Evolutionary conservation across 2,888 invertebrate genomes (phyloP).

Genomic region (Amphipoea oculea): DNA sequence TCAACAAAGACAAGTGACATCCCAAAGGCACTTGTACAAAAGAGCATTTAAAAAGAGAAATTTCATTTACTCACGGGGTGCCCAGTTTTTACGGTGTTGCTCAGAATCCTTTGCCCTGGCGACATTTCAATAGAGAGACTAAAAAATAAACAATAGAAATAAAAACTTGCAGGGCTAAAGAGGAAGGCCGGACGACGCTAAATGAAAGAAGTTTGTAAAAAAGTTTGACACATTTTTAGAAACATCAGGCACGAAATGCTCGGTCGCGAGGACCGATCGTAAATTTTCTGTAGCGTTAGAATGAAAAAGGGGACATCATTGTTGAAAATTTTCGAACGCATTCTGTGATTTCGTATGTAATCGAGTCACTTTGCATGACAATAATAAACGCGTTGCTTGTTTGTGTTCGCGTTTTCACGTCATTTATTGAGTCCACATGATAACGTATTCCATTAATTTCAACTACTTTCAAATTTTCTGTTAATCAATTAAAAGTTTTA

Average conservation of each 20-base stretch:
- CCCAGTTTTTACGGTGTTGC: slow-evolving; percentile 80
- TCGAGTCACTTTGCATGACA: slow-evolving; percentile 79
- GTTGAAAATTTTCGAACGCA: slow-evolving; percentile 88
- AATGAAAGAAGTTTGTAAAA: slow-evolving; percentile 90
- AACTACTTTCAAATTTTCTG: slow-evolving; percentile 29
- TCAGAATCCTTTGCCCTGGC: slow-evolving; percentile 82
- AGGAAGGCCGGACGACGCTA: slow-evolving; percentile 87
- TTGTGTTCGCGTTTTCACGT: slow-evolving; percentile 57
- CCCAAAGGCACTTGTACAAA: slow-evolving; percentile 66
- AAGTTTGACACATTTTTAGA: slow-evolving; percentile 91
- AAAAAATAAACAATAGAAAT: slow-evolving; percentile 89
- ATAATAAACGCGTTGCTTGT: slow-evolving; percentile 69
- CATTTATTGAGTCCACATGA: slow-evolving; percentile 60
- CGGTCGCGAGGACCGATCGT: slow-evolving; percentile 85
- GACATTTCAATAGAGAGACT: slow-evolving; percentile 87
- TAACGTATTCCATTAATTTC: slow-evolving; percentile 46
- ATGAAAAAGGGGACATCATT: slow-evolving; percentile 89
- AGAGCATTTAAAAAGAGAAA: slow-evolving; percentile 76
- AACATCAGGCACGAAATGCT: slow-evolving; percentile 89
- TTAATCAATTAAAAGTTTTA: slow-evolving; percentile 44
- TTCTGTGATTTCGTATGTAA: slow-evolving; percentile 81
- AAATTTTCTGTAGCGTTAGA: slow-evolving; percentile 89
- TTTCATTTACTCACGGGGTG: slow-evolving; percentile 82
- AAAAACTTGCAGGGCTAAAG: slow-evolving; percentile 86
- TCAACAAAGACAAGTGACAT: slow-evolving; percentile 60